Base-by-base conservation (phyloP, 2,888 invertebrate genomes). In the Nezara viridula region DNA sequence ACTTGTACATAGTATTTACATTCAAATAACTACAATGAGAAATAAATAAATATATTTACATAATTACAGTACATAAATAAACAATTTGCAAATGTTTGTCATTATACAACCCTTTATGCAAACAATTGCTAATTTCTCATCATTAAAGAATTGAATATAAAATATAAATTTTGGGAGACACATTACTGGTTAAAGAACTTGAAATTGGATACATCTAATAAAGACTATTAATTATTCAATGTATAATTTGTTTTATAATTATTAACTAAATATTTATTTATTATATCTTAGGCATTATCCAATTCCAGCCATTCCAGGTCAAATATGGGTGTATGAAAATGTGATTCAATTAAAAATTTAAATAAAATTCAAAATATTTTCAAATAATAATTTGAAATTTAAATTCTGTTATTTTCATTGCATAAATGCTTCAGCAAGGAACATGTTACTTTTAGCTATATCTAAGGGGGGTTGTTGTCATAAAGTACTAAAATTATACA, bases 401-500 rank as follows among this genome's bases (percentile, higher is more conserved):
- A 24, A 40, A 44, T 81, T 81, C 12, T 10, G 44, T 81, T 44
- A 47, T n/a, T 37, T 81, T 89, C 88, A 89, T 52, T 89, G 90
- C 86, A 90, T 89, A 37, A 90, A 88, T 55, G 90, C 89, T 90
- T 90, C 90, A 66, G 89, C 90, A 47, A 90, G 60, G 87, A 90
- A 90, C 60, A 89, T 52, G 60, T 90, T 90, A 86, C 90, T 90
- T 77, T 90, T 89, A 73, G 90, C 90, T 47, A 90, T 88, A 89
- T 90, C 90, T 88, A 90, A 89, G 47, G 90, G 90, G 44, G 90
- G 90, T 52, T 90, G 90, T 90, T 90, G 90, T 90, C 90, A 90
- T 90, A 90, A 90, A 27, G 90, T 90, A 55, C 90, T 90, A 52
- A 90, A 90, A 88, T 89, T 90, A 73, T 89, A 90, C 12, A 90